These are phyloP conservation scores for Ibycter americanus DNA, from an alignment of 2,797 vertebrate genomes.

Conservation along the genomic window DNA sequence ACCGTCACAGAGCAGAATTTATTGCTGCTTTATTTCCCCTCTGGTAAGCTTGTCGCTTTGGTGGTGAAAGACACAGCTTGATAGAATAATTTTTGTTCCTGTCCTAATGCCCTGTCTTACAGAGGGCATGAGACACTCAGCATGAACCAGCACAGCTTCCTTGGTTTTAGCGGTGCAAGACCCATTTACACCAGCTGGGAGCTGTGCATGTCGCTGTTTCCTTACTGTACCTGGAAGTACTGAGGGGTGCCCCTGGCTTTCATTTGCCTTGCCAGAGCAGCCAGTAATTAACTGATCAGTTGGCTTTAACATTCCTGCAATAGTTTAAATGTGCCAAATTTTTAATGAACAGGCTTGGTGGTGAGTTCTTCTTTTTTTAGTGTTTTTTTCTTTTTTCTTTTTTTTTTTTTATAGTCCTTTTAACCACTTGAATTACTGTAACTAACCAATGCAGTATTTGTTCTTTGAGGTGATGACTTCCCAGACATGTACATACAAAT, in stretches of 20 bases:
- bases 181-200: rapidly evolving
- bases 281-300: constrained; percentile 12
- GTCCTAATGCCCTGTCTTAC: not conserved
- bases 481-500: not conserved
- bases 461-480: not conserved
- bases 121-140: not conserved
- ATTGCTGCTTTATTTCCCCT: not conserved
- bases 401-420: not conserved
- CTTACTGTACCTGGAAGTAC: not conserved
- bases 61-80: not conserved
- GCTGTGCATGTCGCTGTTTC: not conserved
- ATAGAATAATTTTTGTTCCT: not conserved
- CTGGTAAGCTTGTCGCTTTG: not conserved
- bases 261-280: not conserved
- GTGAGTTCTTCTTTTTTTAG: no score
- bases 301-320: constrained; percentile 10
- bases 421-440: not conserved
- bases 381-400: not conserved
- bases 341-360: not conserved
- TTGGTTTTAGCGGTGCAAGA: not conserved
- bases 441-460: not conserved
- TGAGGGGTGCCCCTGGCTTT: not conserved
- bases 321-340: not conserved
- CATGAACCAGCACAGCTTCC: not conserved
- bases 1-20: not conserved